A percentile compares a stretch with the other conserved stretches of the same genome.
phyloP scores from a whole-genome alignment of 2,797 vertebrate genomes.

The Xiphorhynchus erythropygius region DNA sequence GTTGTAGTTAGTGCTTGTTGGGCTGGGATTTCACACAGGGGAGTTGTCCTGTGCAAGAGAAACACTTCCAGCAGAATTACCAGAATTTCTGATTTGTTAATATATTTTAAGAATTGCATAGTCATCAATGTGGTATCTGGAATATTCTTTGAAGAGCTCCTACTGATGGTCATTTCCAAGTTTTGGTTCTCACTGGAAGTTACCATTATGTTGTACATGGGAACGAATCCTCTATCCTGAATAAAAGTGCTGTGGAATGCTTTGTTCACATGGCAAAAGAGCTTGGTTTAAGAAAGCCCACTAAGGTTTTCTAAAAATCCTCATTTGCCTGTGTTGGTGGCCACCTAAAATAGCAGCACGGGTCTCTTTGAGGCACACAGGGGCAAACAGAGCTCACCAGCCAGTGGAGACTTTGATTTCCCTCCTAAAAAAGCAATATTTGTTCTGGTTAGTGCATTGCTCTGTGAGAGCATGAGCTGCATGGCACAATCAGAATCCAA shows the following conservation, averaged over 20 bases:
- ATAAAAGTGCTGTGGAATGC: not conserved
- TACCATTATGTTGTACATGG: accelerated
- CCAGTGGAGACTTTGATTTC: not conserved
- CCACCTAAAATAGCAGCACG: not conserved
- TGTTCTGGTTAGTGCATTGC: not conserved
- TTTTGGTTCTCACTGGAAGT: not conserved
- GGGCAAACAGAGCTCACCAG: not conserved
- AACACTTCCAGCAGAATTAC: not conserved
- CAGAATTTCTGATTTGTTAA: not conserved
- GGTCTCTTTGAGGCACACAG: not conserved
- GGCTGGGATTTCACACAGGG: not conserved
- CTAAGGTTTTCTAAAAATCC: not conserved
- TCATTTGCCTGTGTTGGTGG: not conserved
- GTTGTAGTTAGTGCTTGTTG: not conserved
- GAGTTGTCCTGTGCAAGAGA: not conserved
- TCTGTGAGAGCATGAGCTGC: not conserved
- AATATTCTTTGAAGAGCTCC: not conserved
- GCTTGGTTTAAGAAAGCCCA: not conserved
- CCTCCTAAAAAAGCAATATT: not conserved
- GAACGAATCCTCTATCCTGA: not conserved
- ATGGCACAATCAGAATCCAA: not conserved
- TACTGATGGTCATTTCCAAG: not conserved
- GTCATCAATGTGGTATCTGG: not conserved
- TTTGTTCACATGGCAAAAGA: not conserved
- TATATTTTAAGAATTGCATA: not conserved